Percentiles rank a stretch among this genome's conserved stretches.
Conservation (phyloP, 1,140 invertebrate species). For the Limonius californicus region DNA sequence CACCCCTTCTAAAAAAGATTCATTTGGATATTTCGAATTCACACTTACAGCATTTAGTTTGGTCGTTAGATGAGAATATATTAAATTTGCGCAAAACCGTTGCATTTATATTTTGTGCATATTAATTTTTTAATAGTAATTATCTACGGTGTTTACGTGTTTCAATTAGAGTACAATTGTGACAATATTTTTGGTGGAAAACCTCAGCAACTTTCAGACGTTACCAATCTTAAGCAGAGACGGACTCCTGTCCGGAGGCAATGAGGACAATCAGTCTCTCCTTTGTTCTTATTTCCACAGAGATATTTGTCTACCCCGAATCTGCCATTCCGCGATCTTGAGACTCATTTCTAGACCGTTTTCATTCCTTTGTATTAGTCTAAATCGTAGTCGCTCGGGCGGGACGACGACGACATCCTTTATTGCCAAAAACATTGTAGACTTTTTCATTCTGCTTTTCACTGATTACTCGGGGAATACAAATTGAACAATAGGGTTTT, state of each 20-base stretch:
- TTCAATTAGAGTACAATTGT: too few species aligned
- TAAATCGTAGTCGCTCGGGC: conserved; percentile 26
- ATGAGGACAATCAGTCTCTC: conserved; percentile 48
- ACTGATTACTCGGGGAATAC: conserved; percentile 10
- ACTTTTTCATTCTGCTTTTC: conserved; percentile 12
- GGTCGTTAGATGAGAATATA: too few species aligned
- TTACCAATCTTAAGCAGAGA: conserved; percentile 39
- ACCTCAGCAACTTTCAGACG: background rate
- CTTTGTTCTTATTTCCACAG: conserved; percentile 43
- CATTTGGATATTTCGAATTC: too few species aligned
- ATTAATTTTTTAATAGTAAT: too few species aligned
- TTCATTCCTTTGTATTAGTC: conserved; percentile 29
- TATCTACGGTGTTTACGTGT: too few species aligned
- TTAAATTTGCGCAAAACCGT: too few species aligned
- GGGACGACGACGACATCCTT: conserved; percentile 19
- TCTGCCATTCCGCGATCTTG: conserved; percentile 31
- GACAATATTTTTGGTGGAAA: conserved; percentile 35
- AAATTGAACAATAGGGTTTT: conserved; percentile 1
- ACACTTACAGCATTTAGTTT: too few species aligned
- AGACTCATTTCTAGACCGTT: conserved; percentile 30
- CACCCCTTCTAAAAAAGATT: too few species aligned
- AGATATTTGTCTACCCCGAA: conserved; percentile 42
- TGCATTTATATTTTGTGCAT: too few species aligned
- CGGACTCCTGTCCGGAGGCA: conserved; percentile 46
- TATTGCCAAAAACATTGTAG: conserved; percentile 14